Evolutionary conservation across 2,113 vertebrate species (phyloP).

Genomic region (Geococcyx californianus): DNA sequence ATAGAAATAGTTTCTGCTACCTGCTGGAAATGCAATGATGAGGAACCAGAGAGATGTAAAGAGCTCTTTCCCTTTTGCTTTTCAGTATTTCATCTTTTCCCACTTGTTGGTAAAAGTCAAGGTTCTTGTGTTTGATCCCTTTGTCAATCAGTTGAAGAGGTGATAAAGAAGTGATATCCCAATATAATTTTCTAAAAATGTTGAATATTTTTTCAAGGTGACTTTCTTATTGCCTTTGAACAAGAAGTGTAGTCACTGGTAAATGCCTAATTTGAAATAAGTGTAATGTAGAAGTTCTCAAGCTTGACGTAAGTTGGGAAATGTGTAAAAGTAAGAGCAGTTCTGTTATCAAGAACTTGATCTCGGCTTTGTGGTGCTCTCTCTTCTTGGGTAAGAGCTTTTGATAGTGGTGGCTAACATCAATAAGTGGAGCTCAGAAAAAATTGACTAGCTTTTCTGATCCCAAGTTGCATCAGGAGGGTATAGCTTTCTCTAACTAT

Average conservation of each 20-base stretch:
- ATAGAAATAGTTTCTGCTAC: background rate
- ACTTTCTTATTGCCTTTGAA: background rate
- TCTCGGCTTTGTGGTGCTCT: background rate
- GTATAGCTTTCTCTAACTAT: background rate
- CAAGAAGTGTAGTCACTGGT: background rate
- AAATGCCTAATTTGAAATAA: background rate
- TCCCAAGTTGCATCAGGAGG: background rate
- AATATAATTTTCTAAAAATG: background rate
- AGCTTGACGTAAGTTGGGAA: background rate
- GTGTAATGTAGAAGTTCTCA: background rate
- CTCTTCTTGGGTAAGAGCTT: background rate
- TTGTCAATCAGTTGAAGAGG: background rate
- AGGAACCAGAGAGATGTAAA: background rate
- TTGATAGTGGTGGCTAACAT: background rate
- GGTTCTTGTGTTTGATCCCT: background rate
- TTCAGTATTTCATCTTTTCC: background rate
- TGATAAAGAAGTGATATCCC: background rate
- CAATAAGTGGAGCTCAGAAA: background rate
- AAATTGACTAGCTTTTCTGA: background rate
- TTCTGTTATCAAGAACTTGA: background rate
- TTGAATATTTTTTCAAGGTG: background rate
- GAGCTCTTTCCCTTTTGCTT: background rate
- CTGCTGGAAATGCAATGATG: background rate
- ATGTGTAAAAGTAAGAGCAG: background rate
- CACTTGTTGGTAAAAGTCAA: background rate